Conservation (phyloP, 2,797 vertebrate genomes). For the Pangasius macronema region DNA sequence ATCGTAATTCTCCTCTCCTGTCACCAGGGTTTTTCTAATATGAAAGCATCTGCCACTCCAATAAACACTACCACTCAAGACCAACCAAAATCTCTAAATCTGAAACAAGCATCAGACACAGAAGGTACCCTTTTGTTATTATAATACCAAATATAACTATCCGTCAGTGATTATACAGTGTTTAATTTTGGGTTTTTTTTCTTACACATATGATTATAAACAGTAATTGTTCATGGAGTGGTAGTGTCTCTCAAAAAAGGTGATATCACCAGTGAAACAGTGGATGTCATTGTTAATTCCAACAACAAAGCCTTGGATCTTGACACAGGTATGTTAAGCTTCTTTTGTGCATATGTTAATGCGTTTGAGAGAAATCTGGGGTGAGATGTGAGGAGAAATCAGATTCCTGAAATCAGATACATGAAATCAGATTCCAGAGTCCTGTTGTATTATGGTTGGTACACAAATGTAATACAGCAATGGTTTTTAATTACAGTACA, state of each 20-base stretch:
- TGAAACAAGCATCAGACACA: constrained; percentile 6
- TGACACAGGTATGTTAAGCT: constrained; percentile 53
- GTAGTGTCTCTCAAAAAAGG: constrained; percentile 59
- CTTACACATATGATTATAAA: background rate
- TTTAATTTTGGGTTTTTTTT: background rate
- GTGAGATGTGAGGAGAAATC: background rate
- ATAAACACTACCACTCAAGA: background rate
- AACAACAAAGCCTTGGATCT: constrained; percentile 59
- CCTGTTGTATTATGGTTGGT: background rate
- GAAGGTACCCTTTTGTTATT: constrained; percentile 35
- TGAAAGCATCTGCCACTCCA: background rate
- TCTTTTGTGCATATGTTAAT: background rate
- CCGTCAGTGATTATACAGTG: background rate
- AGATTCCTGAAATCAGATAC: background rate
- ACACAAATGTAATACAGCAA: background rate
- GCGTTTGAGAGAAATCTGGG: too few species aligned
- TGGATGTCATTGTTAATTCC: constrained; percentile 67
- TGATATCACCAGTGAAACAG: constrained; percentile 64
- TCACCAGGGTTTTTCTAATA: constrained; percentile 38
- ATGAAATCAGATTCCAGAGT: background rate
- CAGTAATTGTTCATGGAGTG: constrained; percentile 53
- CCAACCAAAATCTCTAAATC: background rate
- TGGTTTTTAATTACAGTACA: background rate
- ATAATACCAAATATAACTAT: background rate
- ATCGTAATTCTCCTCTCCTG: background rate